Percentiles rank a stretch among this genome's conserved stretches.
These are phyloP conservation scores for Rhagologus leucostigma DNA, from an alignment of 2,113 vertebrate species.

Conservation along the genomic window DNA sequence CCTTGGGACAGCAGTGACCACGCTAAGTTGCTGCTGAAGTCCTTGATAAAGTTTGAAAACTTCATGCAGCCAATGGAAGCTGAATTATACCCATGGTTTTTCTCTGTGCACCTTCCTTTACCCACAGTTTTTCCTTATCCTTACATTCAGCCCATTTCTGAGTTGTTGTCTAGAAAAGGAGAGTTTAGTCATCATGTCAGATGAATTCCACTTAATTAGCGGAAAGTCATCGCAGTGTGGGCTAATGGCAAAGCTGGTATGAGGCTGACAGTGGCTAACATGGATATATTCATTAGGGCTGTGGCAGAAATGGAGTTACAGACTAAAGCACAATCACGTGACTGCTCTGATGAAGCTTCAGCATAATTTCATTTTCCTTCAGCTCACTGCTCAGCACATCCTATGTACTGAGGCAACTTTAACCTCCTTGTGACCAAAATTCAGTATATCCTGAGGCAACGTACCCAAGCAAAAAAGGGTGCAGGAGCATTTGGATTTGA, in stretches of 20 bases:
- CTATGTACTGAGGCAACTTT: neutral
- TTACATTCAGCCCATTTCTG: neutral
- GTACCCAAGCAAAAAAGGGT: neutral
- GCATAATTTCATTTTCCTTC: neutral
- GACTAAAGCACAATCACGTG: neutral
- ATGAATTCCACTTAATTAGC: neutral
- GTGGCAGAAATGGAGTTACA: neutral
- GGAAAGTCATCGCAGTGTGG: neutral
- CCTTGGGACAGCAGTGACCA: neutral
- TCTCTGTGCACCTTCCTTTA: neutral
- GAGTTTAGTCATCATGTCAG: neutral
- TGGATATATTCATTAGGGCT: neutral
- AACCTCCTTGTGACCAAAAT: neutral
- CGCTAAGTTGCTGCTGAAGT: neutral
- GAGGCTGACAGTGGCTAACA: neutral
- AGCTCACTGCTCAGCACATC: neutral
- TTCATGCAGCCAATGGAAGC: neutral
- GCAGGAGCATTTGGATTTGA: neutral
- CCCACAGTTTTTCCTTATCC: neutral
- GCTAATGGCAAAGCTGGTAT: neutral
- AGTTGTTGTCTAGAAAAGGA: neutral
- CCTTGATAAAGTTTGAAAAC: neutral
- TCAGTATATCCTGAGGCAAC: neutral
- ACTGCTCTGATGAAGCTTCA: neutral
- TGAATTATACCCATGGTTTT: neutral